Conservation (phyloP, 2,888 invertebrate species). For the Andrena dorsata region DNA sequence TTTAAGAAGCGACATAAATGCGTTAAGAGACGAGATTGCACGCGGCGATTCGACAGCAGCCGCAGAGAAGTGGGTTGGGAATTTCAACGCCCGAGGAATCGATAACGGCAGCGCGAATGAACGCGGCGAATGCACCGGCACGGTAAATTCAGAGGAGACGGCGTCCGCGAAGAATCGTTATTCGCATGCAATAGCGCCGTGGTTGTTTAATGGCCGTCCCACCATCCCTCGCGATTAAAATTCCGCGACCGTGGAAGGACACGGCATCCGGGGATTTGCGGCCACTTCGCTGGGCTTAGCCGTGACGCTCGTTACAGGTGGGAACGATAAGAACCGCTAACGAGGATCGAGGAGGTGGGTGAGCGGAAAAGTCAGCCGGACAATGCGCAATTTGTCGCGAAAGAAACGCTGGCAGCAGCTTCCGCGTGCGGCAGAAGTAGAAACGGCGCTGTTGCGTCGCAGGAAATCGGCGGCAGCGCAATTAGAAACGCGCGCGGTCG, state of each 20-base stretch:
- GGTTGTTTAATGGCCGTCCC: not conserved
- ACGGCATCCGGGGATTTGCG: slow-evolving; percentile 14
- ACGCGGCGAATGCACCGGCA: not conserved
- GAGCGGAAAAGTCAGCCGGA: not conserved
- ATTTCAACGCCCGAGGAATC: slow-evolving; percentile 38
- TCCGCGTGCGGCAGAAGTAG: slow-evolving; percentile 32
- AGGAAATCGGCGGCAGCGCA: slow-evolving; percentile 47
- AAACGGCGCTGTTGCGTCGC: not conserved
- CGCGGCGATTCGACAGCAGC: not conserved
- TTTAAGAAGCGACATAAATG: not conserved
- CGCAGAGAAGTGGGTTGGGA: not conserved
- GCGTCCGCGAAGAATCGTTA: slow-evolving; percentile 25
- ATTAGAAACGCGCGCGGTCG: slow-evolving; percentile 41
- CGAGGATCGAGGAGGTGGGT: not conserved
- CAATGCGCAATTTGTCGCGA: slow-evolving; percentile 53
- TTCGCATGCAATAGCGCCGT: slow-evolving; percentile 26
- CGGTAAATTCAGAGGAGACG: slow-evolving; percentile 15
- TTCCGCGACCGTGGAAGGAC: slow-evolving; percentile 4
- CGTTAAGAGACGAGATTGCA: not conserved
- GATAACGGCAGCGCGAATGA: not conserved
- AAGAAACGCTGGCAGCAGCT: slow-evolving; percentile 30
- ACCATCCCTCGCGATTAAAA: slow-evolving; percentile 21
- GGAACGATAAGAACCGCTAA: not conserved
- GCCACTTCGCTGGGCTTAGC: not conserved
- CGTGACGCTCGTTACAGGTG: slow-evolving; percentile 12